Conservation (phyloP, 2,113 vertebrate genomes). For the Thinocorus orbignyianus region DNA sequence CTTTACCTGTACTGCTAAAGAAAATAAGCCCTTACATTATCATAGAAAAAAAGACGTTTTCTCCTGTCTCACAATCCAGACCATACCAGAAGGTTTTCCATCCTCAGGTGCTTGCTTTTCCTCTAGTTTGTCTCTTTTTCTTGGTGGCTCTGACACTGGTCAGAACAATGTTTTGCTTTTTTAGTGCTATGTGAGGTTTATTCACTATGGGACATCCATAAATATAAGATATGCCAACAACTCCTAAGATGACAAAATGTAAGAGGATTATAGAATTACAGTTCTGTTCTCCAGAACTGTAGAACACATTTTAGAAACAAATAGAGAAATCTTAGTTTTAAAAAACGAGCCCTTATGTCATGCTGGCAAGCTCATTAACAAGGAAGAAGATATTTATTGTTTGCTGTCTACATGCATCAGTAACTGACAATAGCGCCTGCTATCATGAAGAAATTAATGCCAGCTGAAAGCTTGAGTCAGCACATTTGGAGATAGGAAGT, state of each 20-base stretch:
- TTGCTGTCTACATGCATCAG: neutral
- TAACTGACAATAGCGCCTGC: neutral
- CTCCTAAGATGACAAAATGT: neutral
- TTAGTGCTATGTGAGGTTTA: neutral
- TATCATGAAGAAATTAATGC: neutral
- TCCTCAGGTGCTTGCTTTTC: neutral
- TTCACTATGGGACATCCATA: neutral
- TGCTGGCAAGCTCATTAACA: neutral
- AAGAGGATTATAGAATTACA: neutral
- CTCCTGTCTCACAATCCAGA: neutral
- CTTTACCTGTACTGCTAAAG: neutral
- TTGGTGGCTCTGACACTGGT: neutral
- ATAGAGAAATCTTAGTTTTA: neutral
- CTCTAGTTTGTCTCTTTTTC: neutral
- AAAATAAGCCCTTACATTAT: neutral
- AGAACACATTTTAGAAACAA: constrained; percentile 43
- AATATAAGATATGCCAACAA: neutral
- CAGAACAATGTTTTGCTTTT: neutral
- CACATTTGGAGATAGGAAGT: neutral
- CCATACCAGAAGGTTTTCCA: neutral
- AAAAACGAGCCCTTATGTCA: constrained; percentile 23
- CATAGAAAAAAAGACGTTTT: neutral
- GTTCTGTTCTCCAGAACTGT: neutral
- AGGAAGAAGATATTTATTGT: neutral
- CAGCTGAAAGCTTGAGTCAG: neutral